Evolutionary conservation across 2,113 vertebrate species (phyloP), one percentile per base, ranked within the genome.

Genomic region (Vicugna pacos): DNA sequence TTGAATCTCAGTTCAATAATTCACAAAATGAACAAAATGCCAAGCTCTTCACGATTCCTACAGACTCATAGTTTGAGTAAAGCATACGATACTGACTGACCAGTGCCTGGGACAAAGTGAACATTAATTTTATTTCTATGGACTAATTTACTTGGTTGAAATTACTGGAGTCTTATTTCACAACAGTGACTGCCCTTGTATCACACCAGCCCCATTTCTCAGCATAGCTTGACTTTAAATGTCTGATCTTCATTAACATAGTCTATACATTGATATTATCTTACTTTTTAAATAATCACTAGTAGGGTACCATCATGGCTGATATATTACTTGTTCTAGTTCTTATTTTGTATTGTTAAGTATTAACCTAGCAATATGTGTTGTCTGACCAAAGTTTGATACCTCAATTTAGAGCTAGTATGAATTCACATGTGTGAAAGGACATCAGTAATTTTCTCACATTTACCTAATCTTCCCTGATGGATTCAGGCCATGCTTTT

Each of bases 401-500:
- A 98, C 98, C 98, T 98, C 98, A 80, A 95, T 98, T 99, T 97
- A 95, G 94, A 98, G 98, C 96, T 97, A 97, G 98, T 95, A 96
- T 93, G 98, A 98, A 98, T 98, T 98, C 99, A 98, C 98, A 99
- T 98, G 98, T 98, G 98, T 98, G 99, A 99, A 98, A 99, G 98
- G 98, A 99, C 98, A 99, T 99, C 98, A 99, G 98, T 99, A 99
- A 99, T 99, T 99, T 99, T 98, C 98, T 99, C 99, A 99, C 99
- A 99, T 99, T 99, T 99, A 99, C 97, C 98, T 99, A 99, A 99
- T 99, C 99, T 99, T 98, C 98, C 98, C 98, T 99, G 99, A 99
- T 99, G 99, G 99, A 99, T 99, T 99, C 99, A 99, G 99, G 99
- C 99, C 99, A 99, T 99, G 99, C 98, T 99, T 99, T 99, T 99